Percentiles rank a stretch among this genome's conserved stretches.
phyloP scores from a whole-genome alignment of 2,888 invertebrate species.

The Agrotis clavis region DNA sequence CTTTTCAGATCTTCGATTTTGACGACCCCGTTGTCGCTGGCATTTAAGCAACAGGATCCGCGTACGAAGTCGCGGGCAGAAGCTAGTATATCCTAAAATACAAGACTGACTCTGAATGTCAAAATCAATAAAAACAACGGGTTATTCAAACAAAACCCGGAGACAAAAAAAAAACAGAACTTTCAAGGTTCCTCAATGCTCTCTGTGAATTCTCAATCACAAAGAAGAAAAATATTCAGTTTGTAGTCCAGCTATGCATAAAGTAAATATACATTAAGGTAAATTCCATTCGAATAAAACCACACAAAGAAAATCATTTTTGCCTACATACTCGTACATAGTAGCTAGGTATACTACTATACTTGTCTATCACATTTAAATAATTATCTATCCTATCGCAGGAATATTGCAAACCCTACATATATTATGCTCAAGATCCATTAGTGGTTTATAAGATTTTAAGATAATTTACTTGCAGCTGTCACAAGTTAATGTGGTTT shows the following conservation, averaged over 20 bases:
- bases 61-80: too few relatives aligned
- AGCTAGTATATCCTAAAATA: too few relatives aligned
- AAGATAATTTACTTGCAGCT: constrained; percentile 18
- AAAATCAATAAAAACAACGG: too few relatives aligned
- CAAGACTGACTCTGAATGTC: too few relatives aligned
- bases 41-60: too few relatives aligned
- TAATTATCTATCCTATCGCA: constrained; percentile 22
- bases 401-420: constrained; percentile 3
- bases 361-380: constrained; percentile 37
- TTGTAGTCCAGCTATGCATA: background rate
- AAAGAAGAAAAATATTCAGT: background rate
- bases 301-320: constrained; percentile 6
- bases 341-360: background rate
- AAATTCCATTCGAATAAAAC: constrained; percentile 2
- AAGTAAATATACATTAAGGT: too few relatives aligned
- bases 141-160: background rate
- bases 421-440: constrained; percentile 25
- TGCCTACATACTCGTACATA: background rate
- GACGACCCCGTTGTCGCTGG: too few relatives aligned
- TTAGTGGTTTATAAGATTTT: constrained; percentile 37
- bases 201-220: background rate
- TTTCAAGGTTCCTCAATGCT: constrained; percentile 2
- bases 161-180: background rate
- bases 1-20: too few relatives aligned
- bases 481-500: constrained; percentile 16